phyloP scores from a whole-genome alignment of 37 sponge, comb jelly and placozoan genomes.

The Halisarca cf. caerulea region DNA sequence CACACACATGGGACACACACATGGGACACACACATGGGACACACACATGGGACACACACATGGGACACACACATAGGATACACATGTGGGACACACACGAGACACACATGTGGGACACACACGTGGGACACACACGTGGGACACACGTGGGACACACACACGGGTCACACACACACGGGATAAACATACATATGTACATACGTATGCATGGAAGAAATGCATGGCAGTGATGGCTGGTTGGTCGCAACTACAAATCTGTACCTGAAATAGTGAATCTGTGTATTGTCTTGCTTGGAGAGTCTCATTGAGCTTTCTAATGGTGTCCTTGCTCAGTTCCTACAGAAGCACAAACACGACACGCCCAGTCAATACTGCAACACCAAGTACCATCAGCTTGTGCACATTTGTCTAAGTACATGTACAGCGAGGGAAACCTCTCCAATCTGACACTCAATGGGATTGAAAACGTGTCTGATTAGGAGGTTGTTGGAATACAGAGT shows the following conservation, averaged over 20 bases:
- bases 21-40: no score
- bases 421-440: not conserved
- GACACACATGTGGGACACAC: constrained; percentile 27
- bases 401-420: not conserved
- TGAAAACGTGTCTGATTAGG: no score
- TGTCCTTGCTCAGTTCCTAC: not conserved
- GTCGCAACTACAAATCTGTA: not conserved
- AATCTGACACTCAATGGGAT: no score
- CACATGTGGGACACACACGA: not conserved
- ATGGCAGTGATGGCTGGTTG: not conserved
- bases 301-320: not conserved
- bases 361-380: no score
- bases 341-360: no score
- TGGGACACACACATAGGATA: constrained; percentile 2
- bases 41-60: constrained; percentile 22
- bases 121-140: not conserved
- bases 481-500: no score
- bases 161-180: constrained; percentile 3
- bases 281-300: not conserved
- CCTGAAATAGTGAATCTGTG: not conserved
- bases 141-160: constrained; percentile 5
- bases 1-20: no score
- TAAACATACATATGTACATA: not conserved
- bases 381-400: no score
- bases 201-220: not conserved